These are phyloP conservation scores for Sclerodermus sp. DNA, from an alignment of 2,888 invertebrate genomes.

Conservation along the genomic window DNA sequence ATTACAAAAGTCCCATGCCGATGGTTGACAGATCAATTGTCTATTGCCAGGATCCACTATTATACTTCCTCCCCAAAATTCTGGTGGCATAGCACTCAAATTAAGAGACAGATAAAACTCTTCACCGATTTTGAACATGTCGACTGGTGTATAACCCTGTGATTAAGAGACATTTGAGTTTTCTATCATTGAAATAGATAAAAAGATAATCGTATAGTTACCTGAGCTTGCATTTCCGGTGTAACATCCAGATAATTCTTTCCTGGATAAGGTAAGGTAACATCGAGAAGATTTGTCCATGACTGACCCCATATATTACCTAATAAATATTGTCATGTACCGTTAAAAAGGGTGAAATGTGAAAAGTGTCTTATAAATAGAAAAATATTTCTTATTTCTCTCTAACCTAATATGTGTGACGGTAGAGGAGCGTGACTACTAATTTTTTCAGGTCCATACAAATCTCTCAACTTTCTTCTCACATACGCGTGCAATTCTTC, in stretches of 20 bases:
- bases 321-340: conserved; percentile 27
- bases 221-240: conserved; percentile 78
- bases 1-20: conserved; percentile 94
- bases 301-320: conserved; percentile 90
- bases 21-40: conserved; percentile 83
- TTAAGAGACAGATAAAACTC: conserved; percentile 91
- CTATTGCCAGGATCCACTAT: conserved; percentile 78
- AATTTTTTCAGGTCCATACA: conserved; percentile 82
- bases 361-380: too few species aligned
- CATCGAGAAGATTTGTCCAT: conserved; percentile 80
- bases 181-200: not conserved
- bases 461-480: conserved; percentile 77
- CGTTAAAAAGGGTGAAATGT: not conserved
- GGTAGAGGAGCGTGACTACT: conserved; percentile 81
- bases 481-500: conserved; percentile 88
- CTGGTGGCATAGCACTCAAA: conserved; percentile 80
- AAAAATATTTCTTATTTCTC: not conserved
- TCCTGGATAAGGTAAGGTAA: conserved; percentile 84
- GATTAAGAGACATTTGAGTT: not conserved
- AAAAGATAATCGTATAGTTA: conserved; percentile 36
- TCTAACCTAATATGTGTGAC: conserved; percentile 74
- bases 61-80: conserved; percentile 87
- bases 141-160: conserved; percentile 80
- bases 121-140: conserved; percentile 85
- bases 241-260: conserved; percentile 82